phyloP scores from a whole-genome alignment of 2,113 vertebrate genomes.

The Nycticryphes semicollaris region DNA sequence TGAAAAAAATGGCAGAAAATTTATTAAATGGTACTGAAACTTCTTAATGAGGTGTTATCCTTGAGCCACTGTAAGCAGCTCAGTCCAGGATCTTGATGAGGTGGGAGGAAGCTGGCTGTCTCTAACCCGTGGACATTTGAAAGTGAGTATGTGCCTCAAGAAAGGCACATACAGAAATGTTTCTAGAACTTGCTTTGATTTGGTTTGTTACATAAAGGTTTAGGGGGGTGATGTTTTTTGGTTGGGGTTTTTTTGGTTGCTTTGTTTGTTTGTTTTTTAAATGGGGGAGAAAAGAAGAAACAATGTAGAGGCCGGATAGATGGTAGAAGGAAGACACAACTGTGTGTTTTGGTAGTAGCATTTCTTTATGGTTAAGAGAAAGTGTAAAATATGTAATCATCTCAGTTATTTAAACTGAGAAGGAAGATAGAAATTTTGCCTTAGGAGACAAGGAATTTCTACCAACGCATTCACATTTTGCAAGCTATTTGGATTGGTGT shows the following conservation, averaged over 20 bases:
- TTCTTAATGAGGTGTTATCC: not conserved
- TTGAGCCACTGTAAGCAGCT: not conserved
- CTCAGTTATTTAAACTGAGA: not conserved
- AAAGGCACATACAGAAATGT: not conserved
- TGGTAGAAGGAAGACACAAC: not conserved
- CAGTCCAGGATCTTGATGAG: not conserved
- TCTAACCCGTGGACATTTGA: not conserved
- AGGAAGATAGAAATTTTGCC: not conserved
- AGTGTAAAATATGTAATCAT: not conserved
- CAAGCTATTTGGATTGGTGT: not conserved
- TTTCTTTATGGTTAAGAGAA: not conserved
- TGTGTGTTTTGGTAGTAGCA: not conserved
- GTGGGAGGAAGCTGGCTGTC: not conserved
- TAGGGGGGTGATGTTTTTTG: fast-evolving
- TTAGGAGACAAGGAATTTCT: not conserved
- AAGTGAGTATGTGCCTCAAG: not conserved
- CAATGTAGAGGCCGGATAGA: not conserved
- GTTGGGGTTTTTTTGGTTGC: not conserved
- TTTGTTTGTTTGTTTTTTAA: not conserved
- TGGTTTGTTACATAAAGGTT: not conserved
- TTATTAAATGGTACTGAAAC: not conserved
- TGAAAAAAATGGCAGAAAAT: not conserved
- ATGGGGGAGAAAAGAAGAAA: not conserved
- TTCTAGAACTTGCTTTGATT: not conserved
- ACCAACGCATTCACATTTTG: not conserved